phyloP scores from a whole-genome alignment of 92 coral and sea anemone species.

The Anthopleura xanthogrammica region DNA sequence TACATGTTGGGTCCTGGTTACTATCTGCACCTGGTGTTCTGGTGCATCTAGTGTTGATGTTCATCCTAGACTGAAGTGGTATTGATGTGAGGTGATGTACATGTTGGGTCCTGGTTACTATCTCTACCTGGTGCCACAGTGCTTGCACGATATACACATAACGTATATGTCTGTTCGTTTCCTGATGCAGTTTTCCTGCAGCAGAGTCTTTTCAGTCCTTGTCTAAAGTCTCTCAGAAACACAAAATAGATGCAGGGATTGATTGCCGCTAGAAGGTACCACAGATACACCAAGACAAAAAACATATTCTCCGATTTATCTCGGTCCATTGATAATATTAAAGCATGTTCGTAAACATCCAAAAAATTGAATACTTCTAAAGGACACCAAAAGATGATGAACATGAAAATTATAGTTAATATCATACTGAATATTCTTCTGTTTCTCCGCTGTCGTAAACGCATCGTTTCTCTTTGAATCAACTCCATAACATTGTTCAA shows the following conservation, averaged over 20 bases:
- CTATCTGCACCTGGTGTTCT: no score
- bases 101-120: no score
- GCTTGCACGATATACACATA: not conserved
- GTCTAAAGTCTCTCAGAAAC: constrained; percentile 3
- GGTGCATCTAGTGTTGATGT: no score
- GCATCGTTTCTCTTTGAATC: not conserved
- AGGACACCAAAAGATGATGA: not conserved
- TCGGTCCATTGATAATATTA: not conserved
- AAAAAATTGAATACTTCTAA: not conserved
- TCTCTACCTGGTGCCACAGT: no score
- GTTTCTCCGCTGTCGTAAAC: constrained; percentile 2
- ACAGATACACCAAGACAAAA: not conserved
- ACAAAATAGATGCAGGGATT: constrained; percentile 3
- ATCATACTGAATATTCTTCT: not conserved
- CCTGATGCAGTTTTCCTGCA: not conserved
- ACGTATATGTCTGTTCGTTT: not conserved
- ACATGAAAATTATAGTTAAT: not conserved
- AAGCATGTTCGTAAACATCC: not conserved
- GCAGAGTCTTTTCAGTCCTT: not conserved
- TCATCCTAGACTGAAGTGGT: no score
- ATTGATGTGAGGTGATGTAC: no score
- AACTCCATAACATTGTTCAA: not conserved
- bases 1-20: no score
- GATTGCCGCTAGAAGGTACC: not conserved
- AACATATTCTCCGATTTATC: not conserved